Conservation (phyloP, 2,113 vertebrate genomes). For the Lota lota region DNA sequence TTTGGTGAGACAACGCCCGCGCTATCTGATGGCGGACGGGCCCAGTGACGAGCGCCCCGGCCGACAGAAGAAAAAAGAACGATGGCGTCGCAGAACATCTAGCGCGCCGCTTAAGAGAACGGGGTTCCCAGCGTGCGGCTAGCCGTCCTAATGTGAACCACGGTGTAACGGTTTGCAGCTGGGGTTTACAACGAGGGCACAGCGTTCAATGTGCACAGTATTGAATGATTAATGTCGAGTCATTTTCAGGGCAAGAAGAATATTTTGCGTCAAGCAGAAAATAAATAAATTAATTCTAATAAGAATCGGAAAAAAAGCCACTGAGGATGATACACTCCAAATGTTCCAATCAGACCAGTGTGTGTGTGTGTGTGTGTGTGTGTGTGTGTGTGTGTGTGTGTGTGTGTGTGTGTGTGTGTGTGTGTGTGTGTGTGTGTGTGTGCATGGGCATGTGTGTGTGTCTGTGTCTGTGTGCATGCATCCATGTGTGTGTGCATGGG, state of each 20-base stretch:
- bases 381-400: too few relatives aligned
- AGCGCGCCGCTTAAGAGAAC: conserved; percentile 2
- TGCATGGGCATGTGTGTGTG: too few relatives aligned
- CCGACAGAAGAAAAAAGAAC: conserved; percentile 27
- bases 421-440: too few relatives aligned
- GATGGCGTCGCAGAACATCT: conserved; percentile 24
- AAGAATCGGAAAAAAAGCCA: neutral
- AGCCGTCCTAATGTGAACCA: too few relatives aligned
- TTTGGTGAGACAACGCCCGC: conserved; percentile 60
- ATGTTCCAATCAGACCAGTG: conserved; percentile 5
- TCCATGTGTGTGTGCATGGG: too few relatives aligned
- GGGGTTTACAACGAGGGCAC: too few relatives aligned
- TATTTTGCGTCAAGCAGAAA: conserved; percentile 25
- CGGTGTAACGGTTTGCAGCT: too few relatives aligned
- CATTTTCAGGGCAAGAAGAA: conserved; percentile 13
- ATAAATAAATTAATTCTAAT: neutral
- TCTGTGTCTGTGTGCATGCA: too few relatives aligned
- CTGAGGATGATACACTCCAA: neutral
- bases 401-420: too few relatives aligned
- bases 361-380: too few relatives aligned
- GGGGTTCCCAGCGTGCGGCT: neutral
- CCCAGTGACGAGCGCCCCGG: conserved; percentile 27
- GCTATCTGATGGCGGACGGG: conserved; percentile 11
- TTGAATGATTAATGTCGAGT: too few relatives aligned
- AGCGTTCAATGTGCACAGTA: too few relatives aligned